Evolutionary conservation across 2,113 vertebrate genomes (phyloP).

Genomic region (Rhagologus leucostigma): DNA sequence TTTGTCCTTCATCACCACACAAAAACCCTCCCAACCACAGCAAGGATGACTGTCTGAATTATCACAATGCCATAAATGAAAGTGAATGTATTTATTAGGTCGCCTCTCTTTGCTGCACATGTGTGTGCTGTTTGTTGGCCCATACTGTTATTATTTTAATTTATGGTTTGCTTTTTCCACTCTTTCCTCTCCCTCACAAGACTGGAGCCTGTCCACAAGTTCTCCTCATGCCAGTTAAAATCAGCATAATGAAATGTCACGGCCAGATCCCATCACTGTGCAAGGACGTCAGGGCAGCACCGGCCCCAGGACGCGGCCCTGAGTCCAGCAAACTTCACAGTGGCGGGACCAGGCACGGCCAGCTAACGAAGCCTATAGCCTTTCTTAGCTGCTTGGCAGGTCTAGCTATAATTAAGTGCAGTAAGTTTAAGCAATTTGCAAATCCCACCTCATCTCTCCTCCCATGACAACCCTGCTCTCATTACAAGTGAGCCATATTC

Average conservation of each 20-base stretch:
- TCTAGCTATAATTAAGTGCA: neutral
- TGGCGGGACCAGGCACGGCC: accelerated
- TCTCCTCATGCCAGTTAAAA: slow-evolving; percentile 54
- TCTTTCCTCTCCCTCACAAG: neutral
- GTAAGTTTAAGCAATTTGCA: neutral
- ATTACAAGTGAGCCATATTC: accelerated
- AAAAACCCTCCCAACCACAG: neutral
- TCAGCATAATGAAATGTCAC: slow-evolving; percentile 69
- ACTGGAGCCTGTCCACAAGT: slow-evolving; percentile 49
- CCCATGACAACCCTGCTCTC: accelerated
- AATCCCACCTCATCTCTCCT: neutral
- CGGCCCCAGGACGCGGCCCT: neutral
- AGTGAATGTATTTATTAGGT: slow-evolving; percentile 49
- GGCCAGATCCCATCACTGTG: neutral
- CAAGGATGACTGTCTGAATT: slow-evolving; percentile 11
- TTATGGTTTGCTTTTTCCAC: slow-evolving; percentile 24
- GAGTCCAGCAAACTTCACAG: accelerated
- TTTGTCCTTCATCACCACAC: slow-evolving; percentile 51
- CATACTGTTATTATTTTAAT: slow-evolving; percentile 63
- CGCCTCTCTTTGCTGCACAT: slow-evolving; percentile 1
- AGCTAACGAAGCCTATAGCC: accelerated
- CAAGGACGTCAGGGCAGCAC: neutral
- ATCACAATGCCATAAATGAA: slow-evolving; percentile 41
- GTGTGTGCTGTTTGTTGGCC: slow-evolving; percentile 38
- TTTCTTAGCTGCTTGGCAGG: neutral